phyloP scores from a whole-genome alignment of 2,797 vertebrate genomes.

The Poecilia gillii region DNA sequence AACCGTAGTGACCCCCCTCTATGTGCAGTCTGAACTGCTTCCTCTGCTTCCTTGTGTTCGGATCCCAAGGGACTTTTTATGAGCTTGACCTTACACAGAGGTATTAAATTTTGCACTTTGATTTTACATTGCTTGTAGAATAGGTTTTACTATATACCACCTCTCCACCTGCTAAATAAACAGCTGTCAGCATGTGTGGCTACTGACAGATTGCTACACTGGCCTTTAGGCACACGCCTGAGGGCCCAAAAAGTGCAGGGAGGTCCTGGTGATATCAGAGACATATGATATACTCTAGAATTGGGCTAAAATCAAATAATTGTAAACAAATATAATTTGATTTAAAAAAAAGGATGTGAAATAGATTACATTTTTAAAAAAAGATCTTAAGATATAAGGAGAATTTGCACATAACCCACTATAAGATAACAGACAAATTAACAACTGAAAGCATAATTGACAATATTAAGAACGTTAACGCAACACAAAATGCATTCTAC shows the following conservation, averaged over 20 bases:
- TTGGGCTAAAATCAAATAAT: neutral
- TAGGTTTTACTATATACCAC: conserved; percentile 6
- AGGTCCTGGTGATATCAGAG: neutral
- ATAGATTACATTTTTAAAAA: neutral
- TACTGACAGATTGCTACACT: neutral
- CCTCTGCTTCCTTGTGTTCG: conserved; percentile 15
- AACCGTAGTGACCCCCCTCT: conserved; percentile 35
- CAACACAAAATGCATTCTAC: neutral
- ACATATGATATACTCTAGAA: neutral
- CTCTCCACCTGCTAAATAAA: conserved; percentile 16
- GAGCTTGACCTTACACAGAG: conserved; percentile 50
- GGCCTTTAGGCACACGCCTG: neutral
- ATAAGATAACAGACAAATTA: neutral
- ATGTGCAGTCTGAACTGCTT: conserved; percentile 20
- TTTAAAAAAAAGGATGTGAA: neutral
- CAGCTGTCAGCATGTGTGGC: neutral
- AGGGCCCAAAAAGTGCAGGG: neutral
- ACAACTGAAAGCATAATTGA: neutral
- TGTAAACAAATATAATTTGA: neutral
- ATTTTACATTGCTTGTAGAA: conserved; percentile 21
- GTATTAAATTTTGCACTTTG: conserved; percentile 35
- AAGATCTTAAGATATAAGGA: neutral
- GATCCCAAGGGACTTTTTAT: conserved; percentile 50
- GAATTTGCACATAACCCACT: neutral
- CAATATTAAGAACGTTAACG: neutral